Conservation (phyloP, 2,888 invertebrate genomes). For the Diachrysia chrysitis region DNA sequence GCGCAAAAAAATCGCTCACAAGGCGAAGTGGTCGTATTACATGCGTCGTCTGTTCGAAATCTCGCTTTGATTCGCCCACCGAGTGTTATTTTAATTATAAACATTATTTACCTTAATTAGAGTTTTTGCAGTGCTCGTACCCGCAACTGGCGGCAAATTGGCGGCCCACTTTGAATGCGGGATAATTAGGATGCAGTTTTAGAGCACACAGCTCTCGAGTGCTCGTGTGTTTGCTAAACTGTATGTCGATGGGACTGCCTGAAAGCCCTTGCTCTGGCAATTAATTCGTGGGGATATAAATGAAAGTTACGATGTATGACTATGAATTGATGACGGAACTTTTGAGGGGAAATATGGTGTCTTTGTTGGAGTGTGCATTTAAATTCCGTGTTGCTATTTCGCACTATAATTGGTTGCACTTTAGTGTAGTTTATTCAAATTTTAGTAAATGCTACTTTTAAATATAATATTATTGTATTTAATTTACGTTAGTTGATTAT, state of each 20-base stretch:
- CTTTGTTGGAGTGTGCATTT: constrained; percentile 22
- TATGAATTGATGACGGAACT: constrained; percentile 62
- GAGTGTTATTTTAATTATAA: constrained; percentile 89
- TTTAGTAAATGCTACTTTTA: neutral
- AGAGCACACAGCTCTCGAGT: constrained; percentile 70
- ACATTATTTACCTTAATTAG: constrained; percentile 88
- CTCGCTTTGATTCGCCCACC: constrained; percentile 80
- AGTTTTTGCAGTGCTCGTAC: constrained; percentile 79
- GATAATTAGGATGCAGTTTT: constrained; percentile 85
- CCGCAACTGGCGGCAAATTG: constrained; percentile 80
- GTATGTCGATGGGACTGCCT: constrained; percentile 74
- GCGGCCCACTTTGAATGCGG: constrained; percentile 79
- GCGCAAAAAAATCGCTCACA: constrained; percentile 69
- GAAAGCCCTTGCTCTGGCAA: constrained; percentile 71
- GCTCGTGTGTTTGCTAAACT: constrained; percentile 77
- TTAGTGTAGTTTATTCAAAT: neutral
- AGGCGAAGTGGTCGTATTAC: constrained; percentile 78
- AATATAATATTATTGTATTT: neutral
- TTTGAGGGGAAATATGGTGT: constrained; percentile 38
- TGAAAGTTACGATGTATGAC: constrained; percentile 65
- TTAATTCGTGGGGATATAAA: constrained; percentile 70
- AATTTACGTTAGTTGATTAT: no score
- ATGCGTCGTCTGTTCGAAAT: constrained; percentile 76
- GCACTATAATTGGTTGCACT: neutral
- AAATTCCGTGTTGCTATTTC: constrained; percentile 12